Conservation (phyloP, 2,113 vertebrate genomes). For the Lichenostomus cassidix region DNA sequence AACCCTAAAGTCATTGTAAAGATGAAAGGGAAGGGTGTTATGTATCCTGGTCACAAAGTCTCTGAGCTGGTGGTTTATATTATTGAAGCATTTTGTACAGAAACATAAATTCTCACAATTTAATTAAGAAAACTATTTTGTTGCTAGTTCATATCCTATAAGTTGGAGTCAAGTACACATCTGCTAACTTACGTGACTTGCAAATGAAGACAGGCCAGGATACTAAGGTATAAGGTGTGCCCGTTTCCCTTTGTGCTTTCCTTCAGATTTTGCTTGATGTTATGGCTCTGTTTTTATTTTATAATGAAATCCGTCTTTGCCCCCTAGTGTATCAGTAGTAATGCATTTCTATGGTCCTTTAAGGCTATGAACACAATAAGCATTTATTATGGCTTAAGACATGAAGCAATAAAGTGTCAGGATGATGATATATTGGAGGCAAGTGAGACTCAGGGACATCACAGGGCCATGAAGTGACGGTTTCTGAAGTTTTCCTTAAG, state of each 20-base stretch:
- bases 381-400: neutral
- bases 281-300: neutral
- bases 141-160: neutral
- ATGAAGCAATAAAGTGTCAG: neutral
- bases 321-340: neutral
- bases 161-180: neutral
- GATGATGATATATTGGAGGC: neutral
- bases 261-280: neutral
- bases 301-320: neutral
- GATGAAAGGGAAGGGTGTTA: neutral
- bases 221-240: neutral
- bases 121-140: neutral
- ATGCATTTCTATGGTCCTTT: neutral
- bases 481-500: neutral
- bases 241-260: neutral
- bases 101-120: conserved; percentile 4
- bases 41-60: neutral
- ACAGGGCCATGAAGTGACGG: too few relatives aligned
- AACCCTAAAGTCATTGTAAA: neutral
- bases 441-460: neutral
- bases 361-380: neutral
- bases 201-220: neutral
- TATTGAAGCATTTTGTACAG: neutral
- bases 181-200: neutral
- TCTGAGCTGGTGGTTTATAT: neutral